These are phyloP conservation scores for Paradoxurus hermaphroditus DNA, from an alignment of 2,113 vertebrate species.

Conservation along the genomic window DNA sequence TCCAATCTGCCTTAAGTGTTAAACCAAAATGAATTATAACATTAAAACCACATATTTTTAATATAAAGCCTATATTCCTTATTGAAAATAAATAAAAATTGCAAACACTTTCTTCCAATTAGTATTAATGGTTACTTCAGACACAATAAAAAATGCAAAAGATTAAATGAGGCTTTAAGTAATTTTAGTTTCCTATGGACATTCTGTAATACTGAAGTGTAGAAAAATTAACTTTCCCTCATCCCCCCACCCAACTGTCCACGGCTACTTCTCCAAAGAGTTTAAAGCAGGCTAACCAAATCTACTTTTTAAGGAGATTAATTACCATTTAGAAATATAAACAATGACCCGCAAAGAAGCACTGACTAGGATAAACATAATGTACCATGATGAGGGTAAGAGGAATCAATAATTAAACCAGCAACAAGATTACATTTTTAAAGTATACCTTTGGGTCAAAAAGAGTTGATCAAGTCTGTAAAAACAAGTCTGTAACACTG, in stretches of 20 bases:
- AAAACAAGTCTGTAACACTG: not conserved
- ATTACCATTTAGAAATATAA: not conserved
- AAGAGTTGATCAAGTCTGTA: not conserved
- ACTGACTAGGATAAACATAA: not conserved
- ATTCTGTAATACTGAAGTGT: not conserved
- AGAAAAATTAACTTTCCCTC: not conserved
- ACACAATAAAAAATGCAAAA: not conserved
- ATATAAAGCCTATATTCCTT: not conserved
- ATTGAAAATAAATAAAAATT: conserved; percentile 15
- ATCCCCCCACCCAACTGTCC: not conserved
- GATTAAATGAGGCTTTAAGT: not conserved
- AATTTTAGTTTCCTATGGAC: not conserved
- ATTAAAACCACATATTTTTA: not conserved
- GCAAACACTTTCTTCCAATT: not conserved
- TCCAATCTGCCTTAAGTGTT: not conserved
- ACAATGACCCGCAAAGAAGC: not conserved
- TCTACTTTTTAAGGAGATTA: not conserved
- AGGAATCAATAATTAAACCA: not conserved
- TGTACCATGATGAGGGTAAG: not conserved
- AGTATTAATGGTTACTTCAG: not conserved
- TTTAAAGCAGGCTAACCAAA: not conserved
- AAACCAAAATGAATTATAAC: not conserved
- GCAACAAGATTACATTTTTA: not conserved
- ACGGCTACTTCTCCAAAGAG: not conserved
- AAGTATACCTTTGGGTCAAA: not conserved